Percentiles rank a stretch among this genome's conserved stretches.
phyloP scores from a whole-genome alignment of 2,888 invertebrate genomes.

The Nemurella pictetii region DNA sequence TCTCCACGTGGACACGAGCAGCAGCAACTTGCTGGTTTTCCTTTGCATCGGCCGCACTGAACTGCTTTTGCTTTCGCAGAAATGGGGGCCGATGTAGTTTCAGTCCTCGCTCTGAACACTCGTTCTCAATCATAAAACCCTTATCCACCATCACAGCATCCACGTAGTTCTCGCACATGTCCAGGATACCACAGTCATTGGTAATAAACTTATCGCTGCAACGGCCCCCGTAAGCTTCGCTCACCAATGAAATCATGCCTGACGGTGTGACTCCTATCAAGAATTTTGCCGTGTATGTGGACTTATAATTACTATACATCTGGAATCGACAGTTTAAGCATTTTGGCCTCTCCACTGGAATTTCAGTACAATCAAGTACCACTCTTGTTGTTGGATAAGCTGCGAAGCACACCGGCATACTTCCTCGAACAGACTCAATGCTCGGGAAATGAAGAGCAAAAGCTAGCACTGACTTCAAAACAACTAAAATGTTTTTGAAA shows the following conservation, averaged over 20 bases:
- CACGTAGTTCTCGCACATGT: background rate
- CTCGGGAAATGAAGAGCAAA: conserved; percentile 38
- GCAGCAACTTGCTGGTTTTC: background rate
- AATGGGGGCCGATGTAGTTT: conserved; percentile 4
- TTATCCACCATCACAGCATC: conserved; percentile 9
- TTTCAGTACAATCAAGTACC: conserved; percentile 34
- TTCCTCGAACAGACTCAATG: conserved; percentile 30
- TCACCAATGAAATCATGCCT: conserved; percentile 40
- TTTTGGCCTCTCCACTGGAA: background rate
- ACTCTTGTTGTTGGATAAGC: conserved; percentile 30
- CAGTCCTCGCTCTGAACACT: conserved; percentile 2
- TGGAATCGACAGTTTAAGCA: conserved; percentile 18
- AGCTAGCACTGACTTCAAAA: conserved; percentile 16
- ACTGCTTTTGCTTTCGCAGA: background rate
- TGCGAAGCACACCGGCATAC: conserved; percentile 35
- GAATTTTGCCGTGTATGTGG: conserved; percentile 40
- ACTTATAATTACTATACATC: conserved; percentile 41
- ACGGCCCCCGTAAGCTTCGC: conserved; percentile 41
- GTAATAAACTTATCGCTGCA: conserved; percentile 39
- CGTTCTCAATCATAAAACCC: background rate
- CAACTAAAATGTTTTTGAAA: conserved; percentile 33
- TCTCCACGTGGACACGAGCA: background rate
- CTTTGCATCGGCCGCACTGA: background rate
- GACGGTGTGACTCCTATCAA: conserved; percentile 40
- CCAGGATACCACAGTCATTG: background rate